Conservation (phyloP, 2,888 invertebrate species). For the Augochlorella aurata region DNA sequence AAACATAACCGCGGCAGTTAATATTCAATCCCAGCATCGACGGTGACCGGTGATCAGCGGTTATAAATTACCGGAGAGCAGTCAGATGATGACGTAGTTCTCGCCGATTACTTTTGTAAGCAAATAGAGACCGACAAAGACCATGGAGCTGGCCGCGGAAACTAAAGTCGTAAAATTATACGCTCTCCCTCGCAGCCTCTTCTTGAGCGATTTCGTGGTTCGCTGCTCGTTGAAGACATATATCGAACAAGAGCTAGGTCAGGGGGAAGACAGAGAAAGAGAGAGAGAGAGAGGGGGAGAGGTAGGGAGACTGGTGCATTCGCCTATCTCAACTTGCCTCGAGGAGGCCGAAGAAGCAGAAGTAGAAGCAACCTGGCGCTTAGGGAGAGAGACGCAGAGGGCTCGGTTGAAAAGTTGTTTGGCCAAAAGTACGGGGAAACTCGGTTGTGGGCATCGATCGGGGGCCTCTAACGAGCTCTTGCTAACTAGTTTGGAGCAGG, state of each 20-base stretch:
- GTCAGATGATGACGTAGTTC: slow-evolving; percentile 3
- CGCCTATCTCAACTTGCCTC: slow-evolving; percentile 33
- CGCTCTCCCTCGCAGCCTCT: slow-evolving; percentile 14
- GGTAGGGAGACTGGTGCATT: slow-evolving; percentile 14
- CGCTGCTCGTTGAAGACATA: slow-evolving; percentile 30
- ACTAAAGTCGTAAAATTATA: slow-evolving; percentile 59
- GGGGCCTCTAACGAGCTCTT: slow-evolving; percentile 47
- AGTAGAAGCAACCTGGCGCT: not conserved
- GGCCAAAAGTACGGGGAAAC: slow-evolving; percentile 50
- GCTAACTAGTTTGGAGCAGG: slow-evolving; percentile 48
- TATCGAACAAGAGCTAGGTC: slow-evolving; percentile 23
- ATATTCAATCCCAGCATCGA: not conserved
- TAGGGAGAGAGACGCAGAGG: not conserved
- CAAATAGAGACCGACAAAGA: slow-evolving; percentile 24
- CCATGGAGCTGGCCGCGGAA: slow-evolving; percentile 26
- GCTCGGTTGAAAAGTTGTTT: slow-evolving; percentile 43
- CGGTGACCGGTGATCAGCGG: not conserved
- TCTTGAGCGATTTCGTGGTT: slow-evolving; percentile 46
- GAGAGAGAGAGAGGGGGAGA: slow-evolving; percentile 13
- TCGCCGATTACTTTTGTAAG: not conserved
- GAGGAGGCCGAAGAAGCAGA: slow-evolving; percentile 43
- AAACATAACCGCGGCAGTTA: slow-evolving; percentile 3
- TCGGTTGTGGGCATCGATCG: slow-evolving; percentile 53
- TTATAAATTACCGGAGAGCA: slow-evolving; percentile 21
- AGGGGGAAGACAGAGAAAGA: not conserved